Base-by-base conservation (phyloP, 2,888 invertebrate species). In the Parnassius glacialis region DNA sequence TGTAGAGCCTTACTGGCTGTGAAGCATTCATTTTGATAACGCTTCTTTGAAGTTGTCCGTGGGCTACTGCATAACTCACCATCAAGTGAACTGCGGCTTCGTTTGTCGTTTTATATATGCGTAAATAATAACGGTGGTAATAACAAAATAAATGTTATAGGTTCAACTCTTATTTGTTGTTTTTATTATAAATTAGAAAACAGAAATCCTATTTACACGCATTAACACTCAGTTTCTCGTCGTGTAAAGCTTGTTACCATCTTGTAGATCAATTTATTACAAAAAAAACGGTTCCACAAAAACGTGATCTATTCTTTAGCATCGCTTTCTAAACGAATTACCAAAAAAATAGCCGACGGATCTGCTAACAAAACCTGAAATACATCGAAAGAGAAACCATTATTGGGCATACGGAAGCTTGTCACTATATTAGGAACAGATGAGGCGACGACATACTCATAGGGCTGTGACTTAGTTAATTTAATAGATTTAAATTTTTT, bases 221-320 rank as follows among this genome's bases (percentile, higher is more conserved):
- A 13, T 47, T 47, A 1, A 47, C 13, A 13, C 13, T 47, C 13
- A 45, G n/a, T 47, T 13, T 9, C 2, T 13, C 13, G 47, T 13
- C 13, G 47, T 9, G 2, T 9, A 47, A 47, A 47, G 11, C 47
- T 47, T 9, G 47, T 47, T 47, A 47, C 47, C 13, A 12, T 12
- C 47, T 47, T 12, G 45, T 25, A 25, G 12, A 12, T 45, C 12
- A 5, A 47, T 47, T 47, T n/a, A 13, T 12, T 47, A 13, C 13
- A 16, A 16, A 57, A 52, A 62, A 62, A 57, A 41, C 57, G 13
- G 57, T 62, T 56, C 43, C 25, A 45, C 43, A 57, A 50, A 64
- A 54, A 67, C 83, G 77, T 81, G 81, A 77, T 59, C 59, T 64
- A 59, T 51, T 60, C 65, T 61, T 82, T 81, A 77, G 73, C 62